A percentile compares a stretch with the other conserved stretches of the same genome.
These are phyloP conservation scores for Callaeas wilsoni DNA, from an alignment of 2,113 vertebrate genomes.

Conservation along the genomic window DNA sequence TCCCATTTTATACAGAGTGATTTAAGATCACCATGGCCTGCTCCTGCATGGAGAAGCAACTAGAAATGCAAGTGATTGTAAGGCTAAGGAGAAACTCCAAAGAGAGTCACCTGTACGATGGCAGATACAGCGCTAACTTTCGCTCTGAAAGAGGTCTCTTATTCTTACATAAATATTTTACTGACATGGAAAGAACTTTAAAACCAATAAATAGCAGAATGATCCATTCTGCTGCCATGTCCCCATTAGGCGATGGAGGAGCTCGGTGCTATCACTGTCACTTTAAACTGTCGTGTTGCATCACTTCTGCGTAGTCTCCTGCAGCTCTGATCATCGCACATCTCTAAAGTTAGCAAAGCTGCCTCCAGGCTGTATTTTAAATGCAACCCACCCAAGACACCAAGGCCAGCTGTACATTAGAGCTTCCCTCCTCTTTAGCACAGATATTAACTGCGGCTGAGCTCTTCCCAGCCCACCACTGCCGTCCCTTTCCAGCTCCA, in stretches of 20 bases:
- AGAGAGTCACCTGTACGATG: not conserved
- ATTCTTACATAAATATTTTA: not conserved
- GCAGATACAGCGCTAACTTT: not conserved
- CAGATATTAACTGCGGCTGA: not conserved
- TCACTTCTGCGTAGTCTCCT: not conserved
- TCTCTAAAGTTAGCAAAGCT: conserved; percentile 14
- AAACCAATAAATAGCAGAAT: not conserved
- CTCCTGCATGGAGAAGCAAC: not conserved
- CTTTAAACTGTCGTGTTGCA: not conserved
- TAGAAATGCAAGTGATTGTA: not conserved
- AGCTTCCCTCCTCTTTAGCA: not conserved
- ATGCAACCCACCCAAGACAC: conserved; percentile 13
- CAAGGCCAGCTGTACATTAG: not conserved
- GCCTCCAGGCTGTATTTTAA: conserved; percentile 17
- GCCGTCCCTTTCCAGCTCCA: not conserved
- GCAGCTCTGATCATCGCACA: not conserved
- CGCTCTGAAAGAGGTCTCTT: not conserved
- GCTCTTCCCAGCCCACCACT: not conserved
- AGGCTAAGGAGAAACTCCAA: not conserved
- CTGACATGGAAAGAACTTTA: not conserved
- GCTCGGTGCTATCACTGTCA: not conserved
- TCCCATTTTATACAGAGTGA: not conserved
- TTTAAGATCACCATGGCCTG: not conserved
- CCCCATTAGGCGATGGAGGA: not conserved
- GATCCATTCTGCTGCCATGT: not conserved